Conservation (phyloP, 2,113 vertebrate genomes). For the Nothocercus julius region DNA sequence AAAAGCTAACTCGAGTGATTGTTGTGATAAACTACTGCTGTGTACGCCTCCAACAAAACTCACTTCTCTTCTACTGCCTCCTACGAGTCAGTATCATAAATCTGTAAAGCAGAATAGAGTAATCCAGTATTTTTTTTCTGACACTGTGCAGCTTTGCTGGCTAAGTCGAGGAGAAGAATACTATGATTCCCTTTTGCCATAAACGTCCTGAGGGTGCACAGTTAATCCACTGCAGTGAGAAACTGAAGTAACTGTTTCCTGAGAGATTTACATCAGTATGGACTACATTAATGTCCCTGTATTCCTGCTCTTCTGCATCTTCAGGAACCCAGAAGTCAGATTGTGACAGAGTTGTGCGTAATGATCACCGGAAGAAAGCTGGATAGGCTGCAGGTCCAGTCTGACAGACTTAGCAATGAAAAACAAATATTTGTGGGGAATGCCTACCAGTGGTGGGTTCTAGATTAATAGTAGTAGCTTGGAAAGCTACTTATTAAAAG, state of each 20-base stretch:
- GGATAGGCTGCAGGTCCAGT: neutral
- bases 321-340: neutral
- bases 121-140: neutral
- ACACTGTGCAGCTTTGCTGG: neutral
- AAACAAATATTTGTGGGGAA: neutral
- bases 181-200: neutral
- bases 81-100: accelerated
- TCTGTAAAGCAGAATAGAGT: neutral
- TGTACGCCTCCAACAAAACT: neutral
- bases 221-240: neutral
- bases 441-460: neutral
- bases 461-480: neutral
- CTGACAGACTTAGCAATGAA: neutral
- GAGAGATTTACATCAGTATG: neutral
- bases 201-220: neutral
- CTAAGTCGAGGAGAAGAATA: neutral
- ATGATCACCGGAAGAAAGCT: neutral
- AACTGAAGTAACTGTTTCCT: neutral
- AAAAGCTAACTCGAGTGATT: neutral
- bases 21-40: neutral
- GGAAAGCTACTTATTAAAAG: neutral
- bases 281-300: neutral
- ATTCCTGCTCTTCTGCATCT: neutral
- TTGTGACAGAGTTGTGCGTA: neutral
- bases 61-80: neutral